phyloP scores from a whole-genome alignment of 2,113 vertebrate species.

The Aix galericulata region DNA sequence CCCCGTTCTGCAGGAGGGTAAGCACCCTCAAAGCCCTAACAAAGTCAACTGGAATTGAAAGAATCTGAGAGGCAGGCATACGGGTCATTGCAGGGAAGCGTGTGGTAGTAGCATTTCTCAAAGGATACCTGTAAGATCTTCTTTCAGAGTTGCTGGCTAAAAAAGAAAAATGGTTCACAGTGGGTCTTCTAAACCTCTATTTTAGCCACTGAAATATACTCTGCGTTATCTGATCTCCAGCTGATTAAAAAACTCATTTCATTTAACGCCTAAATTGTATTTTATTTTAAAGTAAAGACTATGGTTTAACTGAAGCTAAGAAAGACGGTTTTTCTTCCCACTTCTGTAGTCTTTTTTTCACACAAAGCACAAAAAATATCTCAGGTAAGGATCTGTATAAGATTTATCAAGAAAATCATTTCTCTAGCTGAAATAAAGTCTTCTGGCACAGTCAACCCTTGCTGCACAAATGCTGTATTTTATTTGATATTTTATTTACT shows the following conservation, averaged over 20 bases:
- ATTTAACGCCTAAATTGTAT: background rate
- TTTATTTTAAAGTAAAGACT: background rate
- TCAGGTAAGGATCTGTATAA: background rate
- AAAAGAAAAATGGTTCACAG: background rate
- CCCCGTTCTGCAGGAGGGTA: background rate
- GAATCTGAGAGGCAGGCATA: background rate
- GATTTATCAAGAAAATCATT: background rate
- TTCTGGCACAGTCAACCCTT: background rate
- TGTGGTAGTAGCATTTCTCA: background rate
- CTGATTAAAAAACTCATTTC: background rate
- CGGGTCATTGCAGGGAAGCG: background rate
- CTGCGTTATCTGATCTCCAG: background rate
- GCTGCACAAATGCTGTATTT: background rate
- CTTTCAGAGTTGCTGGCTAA: background rate
- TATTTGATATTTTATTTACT: background rate
- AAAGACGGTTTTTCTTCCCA: background rate
- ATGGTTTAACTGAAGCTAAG: background rate
- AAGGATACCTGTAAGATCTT: background rate
- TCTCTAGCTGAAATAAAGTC: background rate
- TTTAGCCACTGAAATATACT: background rate
- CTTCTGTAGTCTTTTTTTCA: background rate
- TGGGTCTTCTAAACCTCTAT: background rate
- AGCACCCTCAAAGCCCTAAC: background rate
- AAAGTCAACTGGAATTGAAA: background rate
- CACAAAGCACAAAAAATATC: background rate